Base-by-base conservation (phyloP, 1,140 invertebrate genomes). In the Coenobita brevimanus region DNA sequence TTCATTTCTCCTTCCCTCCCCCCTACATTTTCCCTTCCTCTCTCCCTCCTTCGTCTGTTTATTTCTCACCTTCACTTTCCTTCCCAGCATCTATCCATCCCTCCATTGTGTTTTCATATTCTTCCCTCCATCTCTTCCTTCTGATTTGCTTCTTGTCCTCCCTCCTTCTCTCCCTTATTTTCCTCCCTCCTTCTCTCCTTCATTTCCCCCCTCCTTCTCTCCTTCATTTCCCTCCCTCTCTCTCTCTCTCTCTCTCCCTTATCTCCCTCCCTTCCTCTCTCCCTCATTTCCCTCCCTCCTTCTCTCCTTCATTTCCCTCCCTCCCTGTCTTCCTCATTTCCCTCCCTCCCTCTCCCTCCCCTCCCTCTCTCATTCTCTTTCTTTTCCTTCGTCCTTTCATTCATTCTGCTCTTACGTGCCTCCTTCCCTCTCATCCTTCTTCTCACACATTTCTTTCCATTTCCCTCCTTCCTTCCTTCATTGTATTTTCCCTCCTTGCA, bases 161-260 rank as follows among this genome's bases (percentile, higher is more conserved):
- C 41, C 67, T 71, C n/a, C n/a, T n/a, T n/a, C n/a, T n/a, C n/a
- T n/a, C n/a, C n/a, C n/a, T 38, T 71, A 30, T 71, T 38, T 71
- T 38, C 41, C 67, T 71, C 67, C 41, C 67, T 71, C 67, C 41
- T 38, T 71, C 67, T 71, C 67, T 71, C 67, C 41, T 38, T 33
- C 30, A 36, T 38, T 38, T 71, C 33, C 67, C 67, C 67, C 41
- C 36, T 38, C 36, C 10, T 38, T 38, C 24, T 38, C 24, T 38
- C 67, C 41, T 30, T 3, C 30, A 30, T 38, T 57, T n/a, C 54
- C n/a, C 54, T n/a, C n/a, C 54, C 54, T 57, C 54, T n/a, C n/a
- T n/a, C 54, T 57, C 54, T n/a, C n/a, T n/a, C 54, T 57, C n/a
- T 57, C n/a, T n/a, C 54, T 57, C n/a, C 24, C 67, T 38, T 21